These are phyloP conservation scores for Calonectris borealis DNA, from an alignment of 2,113 vertebrate genomes.

Conservation along the genomic window DNA sequence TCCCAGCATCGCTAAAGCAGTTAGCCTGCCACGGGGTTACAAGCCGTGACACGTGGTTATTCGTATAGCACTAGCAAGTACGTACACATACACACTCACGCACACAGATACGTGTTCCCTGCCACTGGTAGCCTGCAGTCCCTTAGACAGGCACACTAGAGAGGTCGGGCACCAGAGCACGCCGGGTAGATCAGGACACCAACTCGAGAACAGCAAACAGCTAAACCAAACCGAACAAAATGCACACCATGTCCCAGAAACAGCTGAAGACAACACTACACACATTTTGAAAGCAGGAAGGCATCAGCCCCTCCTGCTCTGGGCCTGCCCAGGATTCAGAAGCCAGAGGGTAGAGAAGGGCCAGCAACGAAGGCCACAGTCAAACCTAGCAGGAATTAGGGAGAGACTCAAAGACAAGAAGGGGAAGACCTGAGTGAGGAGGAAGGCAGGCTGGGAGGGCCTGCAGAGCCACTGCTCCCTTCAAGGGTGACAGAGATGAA, in stretches of 20 bases:
- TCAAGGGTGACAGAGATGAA: background rate
- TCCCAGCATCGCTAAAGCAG: slow-evolving; percentile 10
- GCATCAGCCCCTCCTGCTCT: background rate
- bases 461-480: background rate
- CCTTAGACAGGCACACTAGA: background rate
- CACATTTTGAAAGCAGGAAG: background rate
- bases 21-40: slow-evolving; percentile 38
- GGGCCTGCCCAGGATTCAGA: background rate
- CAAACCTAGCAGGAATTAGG: background rate
- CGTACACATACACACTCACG: background rate
- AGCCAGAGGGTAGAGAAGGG: background rate
- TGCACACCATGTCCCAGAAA: fast-evolving
- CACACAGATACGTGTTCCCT: background rate
- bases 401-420: background rate
- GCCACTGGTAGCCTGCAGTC: background rate
- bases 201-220: background rate
- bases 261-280: background rate
- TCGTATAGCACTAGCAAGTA: background rate
- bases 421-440: background rate
- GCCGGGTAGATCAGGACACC: background rate
- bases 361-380: background rate
- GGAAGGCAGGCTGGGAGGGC: background rate
- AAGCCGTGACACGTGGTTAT: slow-evolving; percentile 39
- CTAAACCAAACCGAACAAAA: background rate
- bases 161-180: background rate